Base-by-base conservation (phyloP, 2,113 vertebrate genomes). In the Corythornis vintsioides region DNA sequence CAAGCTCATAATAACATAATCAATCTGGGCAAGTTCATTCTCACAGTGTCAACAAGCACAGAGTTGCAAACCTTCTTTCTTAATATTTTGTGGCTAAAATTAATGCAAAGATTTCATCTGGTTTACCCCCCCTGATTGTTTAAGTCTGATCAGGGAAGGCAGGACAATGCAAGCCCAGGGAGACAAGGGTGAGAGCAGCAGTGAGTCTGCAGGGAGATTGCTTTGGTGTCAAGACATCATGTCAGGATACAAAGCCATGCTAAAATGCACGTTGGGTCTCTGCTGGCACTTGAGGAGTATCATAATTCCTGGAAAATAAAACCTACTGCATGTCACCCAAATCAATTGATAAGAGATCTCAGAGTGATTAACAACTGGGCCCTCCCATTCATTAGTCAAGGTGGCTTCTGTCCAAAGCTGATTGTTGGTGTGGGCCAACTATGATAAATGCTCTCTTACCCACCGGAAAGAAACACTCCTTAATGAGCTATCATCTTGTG, bases 331-430 rank as follows among this genome's bases (percentile, higher is more conserved):
- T 92, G 92, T 97, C 95, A 97, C 65, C 60, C 26, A 4, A 96
- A 96, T 96, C 93, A 96, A 95, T 86, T 96, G 95, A 94, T 96
- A 96, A 96, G 91, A 92, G 88, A 96, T 96, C 80, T 73, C 5
- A 1, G 69, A 77, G 52, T 95, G 93, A 96, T 96, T 97, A 97
- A 96, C 96, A 96, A 92, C 59, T 79, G 40, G 89, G 90, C 66
- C 88, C 60, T 92, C 88, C 77, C 67, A 55, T 95, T 97, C 91
- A 94, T 97, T 97, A 96, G 93, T 52, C 95, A 96, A 89, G 88
- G 92, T 89, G 85, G 80, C 94, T 96, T 50, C 82, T 69, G 66
- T 95, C 83, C 85, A 86, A 74, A 74, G 64, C 80, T 96, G 84
- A 88, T 94, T 88, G 90, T 96, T 94, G 88, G 89, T 79, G 57